Percentiles rank a stretch among this genome's conserved stretches.
Evolutionary conservation across 2,113 vertebrate species (phyloP).

Genomic region (Tenrec ecaudatus): DNA sequence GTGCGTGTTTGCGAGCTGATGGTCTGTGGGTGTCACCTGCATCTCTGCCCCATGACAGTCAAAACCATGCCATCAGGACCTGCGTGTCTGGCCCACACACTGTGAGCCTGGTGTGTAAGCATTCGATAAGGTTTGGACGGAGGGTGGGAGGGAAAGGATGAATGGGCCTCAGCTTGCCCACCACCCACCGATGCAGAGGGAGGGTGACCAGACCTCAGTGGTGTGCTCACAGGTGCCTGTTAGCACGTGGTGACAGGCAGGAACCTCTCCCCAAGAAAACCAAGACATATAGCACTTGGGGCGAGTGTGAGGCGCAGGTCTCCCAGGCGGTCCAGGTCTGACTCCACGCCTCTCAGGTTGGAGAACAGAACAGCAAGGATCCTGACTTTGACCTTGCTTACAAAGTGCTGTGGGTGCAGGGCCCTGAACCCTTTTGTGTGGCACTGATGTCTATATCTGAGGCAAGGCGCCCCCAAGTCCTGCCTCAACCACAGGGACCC

Average conservation of each 20-base stretch:
- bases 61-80: not conserved
- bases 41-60: not conserved
- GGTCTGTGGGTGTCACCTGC: not conserved
- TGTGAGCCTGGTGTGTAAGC: not conserved
- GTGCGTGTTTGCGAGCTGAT: not conserved
- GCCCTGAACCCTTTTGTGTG: not conserved
- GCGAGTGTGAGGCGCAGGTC: not conserved
- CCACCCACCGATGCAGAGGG: not conserved
- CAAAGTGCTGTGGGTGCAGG: not conserved
- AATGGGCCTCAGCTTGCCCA: not conserved
- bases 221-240: not conserved
- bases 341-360: not conserved
- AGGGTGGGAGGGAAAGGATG: not conserved
- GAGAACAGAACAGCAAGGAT: slow-evolving; percentile 7
- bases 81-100: not conserved
- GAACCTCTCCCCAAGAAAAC: not conserved
- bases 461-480: not conserved
- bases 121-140: not conserved
- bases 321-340: not conserved
- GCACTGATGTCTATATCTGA: not conserved
- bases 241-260: not conserved
- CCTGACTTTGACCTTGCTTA: not conserved
- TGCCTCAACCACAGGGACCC: not conserved
- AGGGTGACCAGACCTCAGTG: not conserved
- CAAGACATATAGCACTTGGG: not conserved